Evolutionary conservation across 2,797 vertebrate genomes (phyloP).

Genomic region (Hybognathus amarus): DNA sequence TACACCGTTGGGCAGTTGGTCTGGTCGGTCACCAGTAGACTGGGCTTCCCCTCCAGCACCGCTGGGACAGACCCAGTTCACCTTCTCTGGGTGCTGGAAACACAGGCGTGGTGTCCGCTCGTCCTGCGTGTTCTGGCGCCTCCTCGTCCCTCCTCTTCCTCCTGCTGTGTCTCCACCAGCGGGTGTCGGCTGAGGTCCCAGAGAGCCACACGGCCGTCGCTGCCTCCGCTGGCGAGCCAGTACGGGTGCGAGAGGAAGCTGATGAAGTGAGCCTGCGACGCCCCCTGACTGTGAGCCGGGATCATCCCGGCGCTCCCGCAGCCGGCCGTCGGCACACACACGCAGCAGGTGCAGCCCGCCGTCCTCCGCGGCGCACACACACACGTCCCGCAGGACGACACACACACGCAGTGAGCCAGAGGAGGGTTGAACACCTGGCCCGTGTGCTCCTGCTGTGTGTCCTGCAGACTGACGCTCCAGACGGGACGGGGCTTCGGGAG

Average conservation of each 20-base stretch:
- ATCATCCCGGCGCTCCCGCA: conserved; percentile 81
- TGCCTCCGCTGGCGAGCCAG: conserved; percentile 90
- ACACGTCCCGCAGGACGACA: conserved; percentile 87
- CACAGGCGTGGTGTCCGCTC: conserved; percentile 76
- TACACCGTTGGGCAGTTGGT: conserved; percentile 83
- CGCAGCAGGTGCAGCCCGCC: conserved; percentile 88
- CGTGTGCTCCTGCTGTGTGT: conserved; percentile 75
- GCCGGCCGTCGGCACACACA: conserved; percentile 82
- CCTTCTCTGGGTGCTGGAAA: conserved; percentile 89
- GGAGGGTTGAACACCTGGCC: conserved; percentile 93
- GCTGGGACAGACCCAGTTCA: conserved; percentile 91
- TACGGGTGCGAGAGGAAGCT: conserved; percentile 79
- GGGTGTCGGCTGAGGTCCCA: conserved; percentile 85
- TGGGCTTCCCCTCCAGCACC: conserved; percentile 82
- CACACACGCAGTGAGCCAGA: conserved; percentile 88
- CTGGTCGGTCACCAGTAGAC: conserved; percentile 90
- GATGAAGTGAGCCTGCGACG: conserved; percentile 90
- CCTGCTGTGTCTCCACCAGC: conserved; percentile 71
- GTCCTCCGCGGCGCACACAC: conserved; percentile 90
- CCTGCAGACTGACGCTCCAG: conserved; percentile 89
- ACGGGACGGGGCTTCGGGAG: conserved; percentile 91
- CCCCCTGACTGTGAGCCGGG: conserved; percentile 86
- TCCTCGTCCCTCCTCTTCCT: conserved; percentile 62
- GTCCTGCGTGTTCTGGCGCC: no score
- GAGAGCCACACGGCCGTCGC: conserved; percentile 86